These are phyloP conservation scores for Drosophila insularis DNA, from an alignment of 1,140 invertebrate species.

Conservation along the genomic window DNA sequence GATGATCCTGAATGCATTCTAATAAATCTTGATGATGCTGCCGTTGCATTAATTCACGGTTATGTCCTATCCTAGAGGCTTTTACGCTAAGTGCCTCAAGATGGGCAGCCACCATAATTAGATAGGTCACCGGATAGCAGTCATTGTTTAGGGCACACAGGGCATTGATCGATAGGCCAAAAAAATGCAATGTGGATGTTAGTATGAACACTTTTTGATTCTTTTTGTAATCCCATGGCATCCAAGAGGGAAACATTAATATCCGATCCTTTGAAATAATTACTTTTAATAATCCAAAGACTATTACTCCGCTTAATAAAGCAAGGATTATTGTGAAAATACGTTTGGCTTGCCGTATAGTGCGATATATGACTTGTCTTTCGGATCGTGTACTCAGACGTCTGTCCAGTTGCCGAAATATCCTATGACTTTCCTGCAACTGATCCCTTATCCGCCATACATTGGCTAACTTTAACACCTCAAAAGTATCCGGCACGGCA, in stretches of 20 bases:
- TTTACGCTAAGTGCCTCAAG: conserved; percentile 54
- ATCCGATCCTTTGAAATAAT: conserved; percentile 29
- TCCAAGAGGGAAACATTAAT: conserved; percentile 54
- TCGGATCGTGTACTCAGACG: conserved; percentile 31
- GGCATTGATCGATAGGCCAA: not conserved
- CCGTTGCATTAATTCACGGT: accelerated
- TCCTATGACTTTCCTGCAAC: conserved; percentile 20
- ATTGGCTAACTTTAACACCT: conserved; percentile 49
- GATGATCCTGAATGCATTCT: conserved; percentile 58
- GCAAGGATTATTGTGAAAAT: not conserved
- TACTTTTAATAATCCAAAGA: not conserved
- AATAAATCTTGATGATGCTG: conserved; percentile 15
- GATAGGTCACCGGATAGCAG: conserved; percentile 62
- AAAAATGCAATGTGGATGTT: conserved; percentile 15
- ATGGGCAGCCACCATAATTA: conserved; percentile 61
- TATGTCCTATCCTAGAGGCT: conserved; percentile 34
- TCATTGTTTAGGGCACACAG: conserved; percentile 21
- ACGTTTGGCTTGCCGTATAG: not conserved
- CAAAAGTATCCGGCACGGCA: conserved; percentile 19
- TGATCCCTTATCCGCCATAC: conserved; percentile 15
- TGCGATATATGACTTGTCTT: not conserved
- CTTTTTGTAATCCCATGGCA: conserved; percentile 59
- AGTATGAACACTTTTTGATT: conserved; percentile 2
- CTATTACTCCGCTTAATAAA: accelerated
- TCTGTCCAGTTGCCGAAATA: conserved; percentile 45